phyloP scores from a whole-genome alignment of 1,140 invertebrate genomes.

The Teleogryllus occipitalis region DNA sequence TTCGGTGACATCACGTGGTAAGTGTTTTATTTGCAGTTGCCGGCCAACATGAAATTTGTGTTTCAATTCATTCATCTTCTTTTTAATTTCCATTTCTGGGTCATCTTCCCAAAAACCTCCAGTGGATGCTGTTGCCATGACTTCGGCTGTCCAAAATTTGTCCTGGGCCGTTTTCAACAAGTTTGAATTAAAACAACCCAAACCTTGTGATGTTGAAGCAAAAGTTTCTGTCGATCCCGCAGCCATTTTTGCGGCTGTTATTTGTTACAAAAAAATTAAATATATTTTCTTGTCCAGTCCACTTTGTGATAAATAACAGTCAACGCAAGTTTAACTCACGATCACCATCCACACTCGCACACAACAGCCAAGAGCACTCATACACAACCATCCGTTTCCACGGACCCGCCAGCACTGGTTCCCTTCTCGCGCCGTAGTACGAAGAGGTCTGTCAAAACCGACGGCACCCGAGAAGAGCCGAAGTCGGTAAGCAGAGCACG shows the following conservation, averaged over 20 bases:
- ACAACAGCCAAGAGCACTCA: background rate
- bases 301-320: background rate
- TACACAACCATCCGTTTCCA: too few relatives aligned
- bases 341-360: background rate
- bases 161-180: conserved; percentile 30
- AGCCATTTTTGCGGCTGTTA: conserved; percentile 17
- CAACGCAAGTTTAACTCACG: background rate
- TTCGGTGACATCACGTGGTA: conserved; percentile 39
- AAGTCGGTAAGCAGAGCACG: too few relatives aligned
- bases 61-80: conserved; percentile 34
- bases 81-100: conserved; percentile 32
- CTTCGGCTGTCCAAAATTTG: conserved; percentile 31
- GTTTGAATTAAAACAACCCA: conserved; percentile 29
- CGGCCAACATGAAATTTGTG: conserved; percentile 38
- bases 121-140: conserved; percentile 34
- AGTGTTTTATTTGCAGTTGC: conserved; percentile 37
- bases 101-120: conserved; percentile 38
- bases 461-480: too few relatives aligned
- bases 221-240: conserved; percentile 21
- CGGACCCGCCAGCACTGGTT: too few relatives aligned
- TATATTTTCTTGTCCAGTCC: background rate
- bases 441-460: too few relatives aligned
- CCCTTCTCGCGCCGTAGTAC: too few relatives aligned
- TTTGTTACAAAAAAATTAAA: background rate
- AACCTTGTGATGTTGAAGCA: conserved; percentile 15